Base-by-base conservation (phyloP, 2,888 invertebrate genomes). In the Caenorhabditis macrosperma region DNA sequence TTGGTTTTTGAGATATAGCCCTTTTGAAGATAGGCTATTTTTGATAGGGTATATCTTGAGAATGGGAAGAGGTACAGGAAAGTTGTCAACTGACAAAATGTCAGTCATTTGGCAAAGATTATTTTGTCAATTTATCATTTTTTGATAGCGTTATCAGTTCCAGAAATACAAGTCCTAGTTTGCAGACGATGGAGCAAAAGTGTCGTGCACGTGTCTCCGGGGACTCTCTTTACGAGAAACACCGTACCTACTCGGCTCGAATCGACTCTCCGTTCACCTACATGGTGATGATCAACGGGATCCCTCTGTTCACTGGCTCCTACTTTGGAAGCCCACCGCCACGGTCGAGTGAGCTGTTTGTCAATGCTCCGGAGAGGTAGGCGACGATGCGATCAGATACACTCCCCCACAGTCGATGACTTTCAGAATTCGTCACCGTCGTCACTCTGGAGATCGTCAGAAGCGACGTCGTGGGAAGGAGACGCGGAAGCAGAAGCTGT, bases 251-350 rank as follows among this genome's bases (percentile, higher is more conserved):
- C 22, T 24, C 74, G 17, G 64, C 46, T 3, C 68, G 79, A 7
- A 57, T 79, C 41, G 79, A 79, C 30, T 79, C 79, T 6, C 64
- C 79, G 1, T 79, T 79, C 48, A 75, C 69, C 9, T 79, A 75
- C 35, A 41, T 79, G 17, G 15, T 79, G 1, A 46, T 54, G n/a
- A 30, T 79, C 15, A 33, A 74, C 2, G 72, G 59, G 0, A 72
- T 74, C 41, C 78, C 78, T 17, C 22, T 78, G 7, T 74, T 78
- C 52, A 50, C 74, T 7, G 78, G 78, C 17, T 78, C 78, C 24
- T 78, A 52, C 24, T 78, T 74, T 33, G 78, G 78, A 61, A 50
- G 17, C 17, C 77, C 77, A 0, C 50, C 59, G 7, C 69, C 63
- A 9, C 55, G 64, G 26, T 46, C 61, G 1, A 15, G 20, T 17